A percentile compares a stretch with the other conserved stretches of the same genome.
These are phyloP conservation scores for Cyclura pinguis DNA, from an alignment of 2,797 vertebrate species.

Conservation along the genomic window DNA sequence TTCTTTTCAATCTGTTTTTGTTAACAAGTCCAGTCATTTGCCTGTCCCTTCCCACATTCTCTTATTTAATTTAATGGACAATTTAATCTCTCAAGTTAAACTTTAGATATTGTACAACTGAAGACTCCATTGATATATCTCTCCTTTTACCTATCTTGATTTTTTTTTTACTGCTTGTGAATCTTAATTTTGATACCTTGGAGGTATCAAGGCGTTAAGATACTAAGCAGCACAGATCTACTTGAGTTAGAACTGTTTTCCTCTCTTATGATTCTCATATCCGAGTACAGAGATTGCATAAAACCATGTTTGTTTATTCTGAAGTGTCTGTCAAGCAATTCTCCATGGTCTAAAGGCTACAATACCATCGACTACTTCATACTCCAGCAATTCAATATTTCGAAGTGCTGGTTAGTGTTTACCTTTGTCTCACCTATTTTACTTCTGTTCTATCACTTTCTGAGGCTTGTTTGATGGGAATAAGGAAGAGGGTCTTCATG, in stretches of 20 bases:
- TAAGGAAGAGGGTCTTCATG: too few species aligned
- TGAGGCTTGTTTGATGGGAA: too few species aligned
- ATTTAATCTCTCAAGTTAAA: not conserved
- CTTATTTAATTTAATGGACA: not conserved
- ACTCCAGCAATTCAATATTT: not conserved
- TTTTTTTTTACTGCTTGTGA: not conserved
- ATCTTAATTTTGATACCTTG: not conserved
- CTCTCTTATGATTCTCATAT: not conserved
- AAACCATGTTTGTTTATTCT: not conserved
- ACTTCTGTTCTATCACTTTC: too few species aligned
- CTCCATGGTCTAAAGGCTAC: not conserved
- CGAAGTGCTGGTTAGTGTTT: not conserved
- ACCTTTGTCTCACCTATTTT: too few species aligned
- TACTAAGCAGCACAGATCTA: too few species aligned
- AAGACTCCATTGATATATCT: not conserved
- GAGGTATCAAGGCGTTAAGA: not conserved
- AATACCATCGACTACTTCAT: not conserved
- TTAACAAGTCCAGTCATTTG: not conserved
- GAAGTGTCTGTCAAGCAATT: not conserved
- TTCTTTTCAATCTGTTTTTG: not conserved
- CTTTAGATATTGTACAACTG: not conserved
- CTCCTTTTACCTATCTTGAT: not conserved
- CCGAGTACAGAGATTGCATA: not conserved
- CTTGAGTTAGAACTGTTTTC: not conserved
- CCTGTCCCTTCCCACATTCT: not conserved